Evolutionary conservation across 92 coral and sea anemone genomes (phyloP), one percentile per base, ranked within the genome.

Genomic region (Epizoanthus ramosus): DNA sequence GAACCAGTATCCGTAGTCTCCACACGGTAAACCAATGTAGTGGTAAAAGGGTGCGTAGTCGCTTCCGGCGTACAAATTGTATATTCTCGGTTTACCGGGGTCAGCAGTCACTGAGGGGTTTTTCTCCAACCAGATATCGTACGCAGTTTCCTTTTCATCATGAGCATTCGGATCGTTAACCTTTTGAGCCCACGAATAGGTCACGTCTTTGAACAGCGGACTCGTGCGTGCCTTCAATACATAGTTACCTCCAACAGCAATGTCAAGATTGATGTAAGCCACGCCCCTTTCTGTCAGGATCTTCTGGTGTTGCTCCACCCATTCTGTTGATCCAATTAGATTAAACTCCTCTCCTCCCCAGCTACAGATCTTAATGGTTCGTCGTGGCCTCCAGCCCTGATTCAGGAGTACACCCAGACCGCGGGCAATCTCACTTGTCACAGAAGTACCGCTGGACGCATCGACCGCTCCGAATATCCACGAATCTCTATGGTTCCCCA

Each of bases 341-440:
- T 92, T 92, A 80, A 93, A 94, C 84, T 96, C 99, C 84, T 96
- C 99, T 9, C 95, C 99, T 19, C 98, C 97, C 99, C 99, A 96
- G 86, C 99, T 96, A 37, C 99, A 96, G 17, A 96, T 90, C 68
- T 93, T 92, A 18, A 96, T 94, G 19, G 98, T 91, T 64, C 99
- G 86, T 47, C 98, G 89, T 16, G 99, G 99, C 68, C 94, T 83
- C 99, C 99, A 96, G 13, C 99, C 99, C n/a, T 88, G 86, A 68
- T 88, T 90, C 33, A 85, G 12, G 23, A 94, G 93, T 45, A 5
- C 35, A 52, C 99, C 98, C 57, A 96, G 84, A 12, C 90, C 91
- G 57, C 97, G 94, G 23, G 99, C 94, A 31, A 96, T 82, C 74
- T 94, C 99, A 76, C 87, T 87, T 14, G 94, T 90, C 53, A 91